Conservation (phyloP, 2,888 invertebrate genomes). For the Sympetrum striolatum region DNA sequence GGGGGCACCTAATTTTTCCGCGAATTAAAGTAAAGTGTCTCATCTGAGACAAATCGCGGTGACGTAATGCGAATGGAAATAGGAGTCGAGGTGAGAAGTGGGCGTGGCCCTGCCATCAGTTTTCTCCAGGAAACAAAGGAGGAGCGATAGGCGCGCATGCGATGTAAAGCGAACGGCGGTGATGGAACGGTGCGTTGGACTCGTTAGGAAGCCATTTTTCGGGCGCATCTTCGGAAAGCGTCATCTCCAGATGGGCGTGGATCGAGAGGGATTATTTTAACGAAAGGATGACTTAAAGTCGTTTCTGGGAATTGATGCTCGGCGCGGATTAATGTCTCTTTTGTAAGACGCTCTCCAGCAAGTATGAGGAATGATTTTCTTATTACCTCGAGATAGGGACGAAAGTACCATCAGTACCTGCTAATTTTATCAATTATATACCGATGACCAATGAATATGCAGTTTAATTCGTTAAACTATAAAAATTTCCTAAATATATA, state of each 20-base stretch:
- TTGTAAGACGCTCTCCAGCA: too few relatives aligned
- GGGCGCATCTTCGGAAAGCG: neutral
- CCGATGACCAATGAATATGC: too few relatives aligned
- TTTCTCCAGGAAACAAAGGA: conserved; percentile 39
- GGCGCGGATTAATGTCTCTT: too few relatives aligned
- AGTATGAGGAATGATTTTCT: too few relatives aligned
- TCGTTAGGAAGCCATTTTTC: conserved; percentile 36
- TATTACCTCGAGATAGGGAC: too few relatives aligned
- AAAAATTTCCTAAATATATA: too few relatives aligned
- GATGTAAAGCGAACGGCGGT: conserved; percentile 4
- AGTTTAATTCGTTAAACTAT: too few relatives aligned
- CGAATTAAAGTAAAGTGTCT: neutral
- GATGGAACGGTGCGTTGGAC: conserved; percentile 1
- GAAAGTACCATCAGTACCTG: too few relatives aligned
- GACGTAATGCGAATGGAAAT: conserved; percentile 30
- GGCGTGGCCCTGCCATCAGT: conserved; percentile 8
- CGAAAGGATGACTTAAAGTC: too few relatives aligned
- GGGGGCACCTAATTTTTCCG: neutral
- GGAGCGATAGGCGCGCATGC: conserved; percentile 39
- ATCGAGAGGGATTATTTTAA: neutral
- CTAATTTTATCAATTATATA: too few relatives aligned
- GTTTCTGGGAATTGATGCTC: too few relatives aligned
- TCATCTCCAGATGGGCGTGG: conserved; percentile 12
- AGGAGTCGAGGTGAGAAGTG: neutral
- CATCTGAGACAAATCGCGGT: neutral